A percentile compares a stretch with the other conserved stretches of the same genome.
Conservation (phyloP, 1,140 invertebrate species). For the Trichonephila inaurata region DNA sequence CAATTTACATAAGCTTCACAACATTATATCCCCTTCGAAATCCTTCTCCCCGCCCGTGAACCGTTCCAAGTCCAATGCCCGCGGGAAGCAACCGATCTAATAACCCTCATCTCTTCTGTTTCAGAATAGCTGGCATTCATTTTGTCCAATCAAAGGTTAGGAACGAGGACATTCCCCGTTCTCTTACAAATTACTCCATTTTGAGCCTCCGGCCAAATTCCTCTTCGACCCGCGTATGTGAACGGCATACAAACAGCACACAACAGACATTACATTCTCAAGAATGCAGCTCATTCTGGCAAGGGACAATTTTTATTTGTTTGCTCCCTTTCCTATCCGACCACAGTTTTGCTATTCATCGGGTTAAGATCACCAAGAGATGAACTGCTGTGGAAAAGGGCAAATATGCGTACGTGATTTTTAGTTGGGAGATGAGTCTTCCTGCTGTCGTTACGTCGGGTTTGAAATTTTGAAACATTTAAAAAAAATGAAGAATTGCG, state of each 20-base stretch:
- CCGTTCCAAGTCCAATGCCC: neutral
- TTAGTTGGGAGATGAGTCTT: neutral
- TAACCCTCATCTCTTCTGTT: constrained; percentile 66
- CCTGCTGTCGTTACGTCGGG: too few relatives aligned
- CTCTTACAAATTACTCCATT: constrained; percentile 36
- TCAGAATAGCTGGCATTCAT: constrained; percentile 26
- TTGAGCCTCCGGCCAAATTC: constrained; percentile 41
- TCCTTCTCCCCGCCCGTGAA: constrained; percentile 35
- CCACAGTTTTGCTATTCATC: neutral
- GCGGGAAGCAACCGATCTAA: constrained; percentile 23
- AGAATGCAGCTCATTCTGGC: constrained; percentile 49
- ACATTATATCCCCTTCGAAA: neutral
- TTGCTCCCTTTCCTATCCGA: neutral
- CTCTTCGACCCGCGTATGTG: constrained; percentile 16
- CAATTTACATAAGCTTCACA: neutral
- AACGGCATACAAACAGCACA: constrained; percentile 29
- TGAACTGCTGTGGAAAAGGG: neutral
- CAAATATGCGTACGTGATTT: neutral
- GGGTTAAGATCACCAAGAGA: neutral
- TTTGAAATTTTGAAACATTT: too few relatives aligned
- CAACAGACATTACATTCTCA: neutral
- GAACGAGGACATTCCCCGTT: constrained; percentile 64
- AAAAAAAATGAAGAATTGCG: too few relatives aligned
- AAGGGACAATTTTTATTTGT: constrained; percentile 15
- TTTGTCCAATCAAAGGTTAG: constrained; percentile 65